phyloP scores from a whole-genome alignment of 2,113 vertebrate species.

The Centropus unirufus region DNA sequence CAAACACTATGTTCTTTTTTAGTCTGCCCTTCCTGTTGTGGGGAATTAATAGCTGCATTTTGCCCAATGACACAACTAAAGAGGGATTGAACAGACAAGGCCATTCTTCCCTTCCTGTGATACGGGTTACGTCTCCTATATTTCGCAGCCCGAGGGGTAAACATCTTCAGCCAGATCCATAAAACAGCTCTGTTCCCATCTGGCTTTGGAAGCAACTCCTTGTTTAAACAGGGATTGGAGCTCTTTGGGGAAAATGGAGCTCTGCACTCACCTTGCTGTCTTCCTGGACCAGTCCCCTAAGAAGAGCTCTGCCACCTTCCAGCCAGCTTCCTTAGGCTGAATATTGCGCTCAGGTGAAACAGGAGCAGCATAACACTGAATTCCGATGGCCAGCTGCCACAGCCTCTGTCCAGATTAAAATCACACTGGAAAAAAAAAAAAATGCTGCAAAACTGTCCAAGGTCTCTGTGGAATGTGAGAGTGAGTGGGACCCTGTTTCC shows the following conservation, averaged over 20 bases:
- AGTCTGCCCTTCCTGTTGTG: background rate
- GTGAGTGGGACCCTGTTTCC: background rate
- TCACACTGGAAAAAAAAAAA: background rate
- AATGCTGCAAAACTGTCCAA: background rate
- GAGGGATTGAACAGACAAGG: constrained; percentile 7
- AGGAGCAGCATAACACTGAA: background rate
- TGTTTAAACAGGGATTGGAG: background rate
- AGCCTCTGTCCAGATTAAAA: background rate
- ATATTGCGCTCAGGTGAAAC: background rate
- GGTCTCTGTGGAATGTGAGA: background rate
- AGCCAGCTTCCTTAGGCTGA: background rate
- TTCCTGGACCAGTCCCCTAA: accelerated
- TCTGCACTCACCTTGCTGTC: background rate
- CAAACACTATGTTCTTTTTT: constrained; percentile 7
- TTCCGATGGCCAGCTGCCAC: background rate
- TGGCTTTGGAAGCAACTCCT: background rate
- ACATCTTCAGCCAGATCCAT: constrained; percentile 34
- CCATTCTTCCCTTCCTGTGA: constrained; percentile 32
- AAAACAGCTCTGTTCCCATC: background rate
- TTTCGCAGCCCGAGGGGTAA: constrained; percentile 59
- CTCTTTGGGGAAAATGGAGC: background rate
- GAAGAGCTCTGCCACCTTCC: background rate
- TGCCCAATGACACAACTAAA: background rate
- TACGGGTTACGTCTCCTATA: background rate
- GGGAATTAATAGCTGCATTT: constrained; percentile 28